A percentile compares a stretch with the other conserved stretches of the same genome.
These are phyloP conservation scores for Cydia splendana DNA, from an alignment of 1,140 invertebrate species.

Conservation along the genomic window DNA sequence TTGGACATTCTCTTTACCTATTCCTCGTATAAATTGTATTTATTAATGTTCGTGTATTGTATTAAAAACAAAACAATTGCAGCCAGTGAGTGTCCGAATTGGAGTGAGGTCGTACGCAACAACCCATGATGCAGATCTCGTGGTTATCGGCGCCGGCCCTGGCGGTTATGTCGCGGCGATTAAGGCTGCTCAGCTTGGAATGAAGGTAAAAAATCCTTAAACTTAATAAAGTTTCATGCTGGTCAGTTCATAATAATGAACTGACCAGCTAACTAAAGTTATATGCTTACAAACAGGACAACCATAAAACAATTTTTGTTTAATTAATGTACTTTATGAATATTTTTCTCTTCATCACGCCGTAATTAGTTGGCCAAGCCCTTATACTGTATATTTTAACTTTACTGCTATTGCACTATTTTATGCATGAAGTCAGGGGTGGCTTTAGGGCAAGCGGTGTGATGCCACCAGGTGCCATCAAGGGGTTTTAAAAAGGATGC, in stretches of 20 bases:
- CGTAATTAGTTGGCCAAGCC: too few species aligned
- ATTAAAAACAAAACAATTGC: conserved; percentile 40
- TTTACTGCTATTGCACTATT: too few species aligned
- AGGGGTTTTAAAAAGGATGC: too few species aligned
- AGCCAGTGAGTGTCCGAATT: conserved; percentile 71
- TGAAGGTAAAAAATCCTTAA: conserved; percentile 86
- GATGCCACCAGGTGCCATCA: too few species aligned
- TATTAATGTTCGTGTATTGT: conserved; percentile 25
- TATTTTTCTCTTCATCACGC: too few species aligned
- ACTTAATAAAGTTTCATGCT: too few species aligned
- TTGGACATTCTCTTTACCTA: not conserved
- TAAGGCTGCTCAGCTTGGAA: conserved; percentile 98
- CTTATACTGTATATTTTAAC: too few species aligned
- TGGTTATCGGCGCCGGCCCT: conserved; percentile 98
- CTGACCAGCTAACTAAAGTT: not conserved
- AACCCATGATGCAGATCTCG: conserved; percentile 92
- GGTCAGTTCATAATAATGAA: too few species aligned
- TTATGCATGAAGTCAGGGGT: too few species aligned
- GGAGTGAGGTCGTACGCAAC: conserved; percentile 83
- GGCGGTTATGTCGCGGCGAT: conserved; percentile 99
- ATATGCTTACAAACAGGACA: not conserved
- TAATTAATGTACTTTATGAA: too few species aligned
- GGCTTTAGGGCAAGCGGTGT: too few species aligned
- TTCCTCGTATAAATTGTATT: not conserved
- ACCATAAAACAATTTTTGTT: too few species aligned